Evolutionary conservation across 2,113 vertebrate genomes (phyloP).

Genomic region (Vanacampus margaritifer): DNA sequence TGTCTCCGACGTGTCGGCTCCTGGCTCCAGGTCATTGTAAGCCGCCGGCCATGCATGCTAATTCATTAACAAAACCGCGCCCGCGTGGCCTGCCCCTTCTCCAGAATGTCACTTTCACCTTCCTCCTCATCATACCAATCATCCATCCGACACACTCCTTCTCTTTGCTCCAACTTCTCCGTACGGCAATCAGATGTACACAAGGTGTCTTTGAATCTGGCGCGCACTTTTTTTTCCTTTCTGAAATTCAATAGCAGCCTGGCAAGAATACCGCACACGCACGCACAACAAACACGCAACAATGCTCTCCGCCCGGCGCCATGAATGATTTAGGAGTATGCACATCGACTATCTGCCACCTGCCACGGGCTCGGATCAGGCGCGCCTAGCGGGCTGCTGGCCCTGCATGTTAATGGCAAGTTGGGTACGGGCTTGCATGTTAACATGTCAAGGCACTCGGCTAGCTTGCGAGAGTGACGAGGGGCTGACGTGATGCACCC

Average conservation of each 20-base stretch:
- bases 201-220: conserved; percentile 11
- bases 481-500: conserved; percentile 37
- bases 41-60: conserved; percentile 56
- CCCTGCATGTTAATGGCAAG: conserved; percentile 67
- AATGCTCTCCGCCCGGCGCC: conserved; percentile 49
- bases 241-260: conserved; percentile 17
- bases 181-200: conserved; percentile 19
- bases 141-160: background rate
- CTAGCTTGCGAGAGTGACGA: conserved; percentile 49
- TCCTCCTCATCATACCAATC: conserved; percentile 23
- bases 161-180: conserved; percentile 6
- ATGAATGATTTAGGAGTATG: conserved; percentile 74
- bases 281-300: conserved; percentile 25
- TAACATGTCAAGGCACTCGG: conserved; percentile 53
- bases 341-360: conserved; percentile 76
- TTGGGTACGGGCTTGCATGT: conserved; percentile 66
- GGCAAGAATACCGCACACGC: background rate
- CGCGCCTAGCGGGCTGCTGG: conserved; percentile 66
- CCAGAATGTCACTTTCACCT: conserved; percentile 61
- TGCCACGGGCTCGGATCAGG: conserved; percentile 63
- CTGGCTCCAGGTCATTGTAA: conserved; percentile 61
- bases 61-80: conserved; percentile 53
- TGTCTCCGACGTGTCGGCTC: conserved; percentile 54
- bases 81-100: conserved; percentile 35
- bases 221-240: conserved; percentile 26